Percentiles rank a stretch among this genome's conserved stretches.
Conservation (phyloP, 2,888 invertebrate genomes). For the Norana najaformis region DNA sequence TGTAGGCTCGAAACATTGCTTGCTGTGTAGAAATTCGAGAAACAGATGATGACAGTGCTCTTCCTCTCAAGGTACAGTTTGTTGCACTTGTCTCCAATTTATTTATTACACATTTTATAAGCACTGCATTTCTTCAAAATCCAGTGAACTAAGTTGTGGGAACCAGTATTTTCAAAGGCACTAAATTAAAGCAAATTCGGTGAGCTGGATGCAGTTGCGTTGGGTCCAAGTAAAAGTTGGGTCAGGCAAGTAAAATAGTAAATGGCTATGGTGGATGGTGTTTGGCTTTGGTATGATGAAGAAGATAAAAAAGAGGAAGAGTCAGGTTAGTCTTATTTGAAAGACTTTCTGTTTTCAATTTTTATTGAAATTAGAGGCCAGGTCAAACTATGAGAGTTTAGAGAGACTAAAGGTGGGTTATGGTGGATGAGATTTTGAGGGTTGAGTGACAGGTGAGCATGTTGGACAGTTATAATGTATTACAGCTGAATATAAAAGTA, state of each 20-base stretch:
- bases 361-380: not conserved
- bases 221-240: not conserved
- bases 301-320: too few species aligned
- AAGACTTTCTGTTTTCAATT: too few species aligned
- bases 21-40: slow-evolving; percentile 86
- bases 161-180: not conserved
- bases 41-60: slow-evolving; percentile 74
- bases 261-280: not conserved
- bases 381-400: too few species aligned
- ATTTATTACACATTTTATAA: not conserved
- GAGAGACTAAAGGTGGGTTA: too few species aligned
- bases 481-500: too few species aligned
- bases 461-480: too few species aligned
- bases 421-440: too few species aligned
- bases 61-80: slow-evolving; percentile 73
- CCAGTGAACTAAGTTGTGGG: not conserved
- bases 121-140: too few species aligned
- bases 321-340: too few species aligned
- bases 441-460: too few species aligned
- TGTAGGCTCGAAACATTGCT: slow-evolving; percentile 84
- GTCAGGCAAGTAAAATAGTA: not conserved
- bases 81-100: not conserved
- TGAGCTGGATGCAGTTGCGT: not conserved
- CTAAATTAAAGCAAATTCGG: not conserved
- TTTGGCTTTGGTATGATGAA: not conserved